A percentile compares a stretch with the other conserved stretches of the same genome.
These are phyloP conservation scores for Corythucha ciliata DNA, from an alignment of 2,888 invertebrate species.

Conservation along the genomic window DNA sequence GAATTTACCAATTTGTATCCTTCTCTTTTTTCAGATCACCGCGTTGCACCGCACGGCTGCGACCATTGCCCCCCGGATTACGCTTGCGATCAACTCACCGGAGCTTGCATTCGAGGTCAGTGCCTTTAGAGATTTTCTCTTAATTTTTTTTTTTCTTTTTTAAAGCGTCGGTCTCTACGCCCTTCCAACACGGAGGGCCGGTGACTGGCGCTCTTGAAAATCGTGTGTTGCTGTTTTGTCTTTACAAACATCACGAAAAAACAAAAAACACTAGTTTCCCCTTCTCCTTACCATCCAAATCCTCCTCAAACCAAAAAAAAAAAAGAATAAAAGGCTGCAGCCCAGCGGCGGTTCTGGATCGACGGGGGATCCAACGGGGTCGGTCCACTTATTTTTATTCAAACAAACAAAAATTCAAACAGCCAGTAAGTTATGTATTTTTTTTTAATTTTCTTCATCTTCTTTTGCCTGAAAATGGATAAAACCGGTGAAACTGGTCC, in stretches of 20 bases:
- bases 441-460: too few species aligned
- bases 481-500: too few species aligned
- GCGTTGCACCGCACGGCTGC: slow-evolving; percentile 45
- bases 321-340: background rate
- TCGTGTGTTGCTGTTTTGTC: slow-evolving; percentile 30
- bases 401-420: too few species aligned
- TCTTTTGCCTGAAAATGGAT: too few species aligned
- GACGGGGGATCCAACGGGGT: too few species aligned
- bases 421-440: too few species aligned
- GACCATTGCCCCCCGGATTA: slow-evolving; percentile 70
- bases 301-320: slow-evolving; percentile 2
- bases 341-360: background rate
- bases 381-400: too few species aligned
- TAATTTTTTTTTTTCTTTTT: too few species aligned
- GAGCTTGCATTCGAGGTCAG: slow-evolving; percentile 74
- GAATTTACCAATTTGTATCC: too few species aligned
- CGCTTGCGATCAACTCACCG: slow-evolving; percentile 66
- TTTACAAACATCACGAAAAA: background rate
- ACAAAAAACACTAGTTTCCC: slow-evolving; percentile 4
- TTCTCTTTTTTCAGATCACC: background rate
- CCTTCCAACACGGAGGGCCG: too few species aligned
- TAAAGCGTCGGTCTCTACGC: too few species aligned
- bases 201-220: slow-evolving; percentile 2
- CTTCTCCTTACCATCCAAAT: slow-evolving; percentile 1
- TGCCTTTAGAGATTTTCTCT: too few species aligned